Evolutionary conservation across 1,140 invertebrate genomes (phyloP).

Genomic region (Trigoniulus corallinus): DNA sequence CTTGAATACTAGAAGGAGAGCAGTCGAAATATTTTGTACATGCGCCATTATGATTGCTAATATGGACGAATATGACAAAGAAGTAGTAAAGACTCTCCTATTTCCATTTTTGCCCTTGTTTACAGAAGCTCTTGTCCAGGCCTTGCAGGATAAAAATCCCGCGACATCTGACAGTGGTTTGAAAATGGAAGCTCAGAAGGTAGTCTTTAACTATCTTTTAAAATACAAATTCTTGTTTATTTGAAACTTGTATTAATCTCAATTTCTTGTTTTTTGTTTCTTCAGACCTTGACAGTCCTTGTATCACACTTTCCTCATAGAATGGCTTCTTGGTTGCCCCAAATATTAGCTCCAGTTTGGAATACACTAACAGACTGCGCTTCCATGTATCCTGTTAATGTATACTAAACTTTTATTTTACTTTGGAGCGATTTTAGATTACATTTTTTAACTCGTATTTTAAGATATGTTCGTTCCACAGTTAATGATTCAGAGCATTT

Average conservation of each 20-base stretch:
- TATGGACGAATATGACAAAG: constrained; percentile 38
- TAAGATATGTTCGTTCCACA: constrained; percentile 37
- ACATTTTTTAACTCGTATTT: too few relatives aligned
- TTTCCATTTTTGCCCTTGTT: constrained; percentile 50
- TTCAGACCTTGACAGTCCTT: constrained; percentile 38
- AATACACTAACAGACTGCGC: constrained; percentile 48
- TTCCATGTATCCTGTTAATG: constrained; percentile 30
- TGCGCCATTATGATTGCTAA: constrained; percentile 37
- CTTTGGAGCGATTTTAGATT: not conserved
- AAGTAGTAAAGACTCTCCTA: constrained; percentile 37
- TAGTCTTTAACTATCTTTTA: constrained; percentile 15
- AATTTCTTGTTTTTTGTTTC: too few relatives aligned
- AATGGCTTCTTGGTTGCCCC: constrained; percentile 41
- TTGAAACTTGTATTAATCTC: too few relatives aligned
- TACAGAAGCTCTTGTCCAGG: constrained; percentile 47
- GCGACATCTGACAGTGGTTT: constrained; percentile 43
- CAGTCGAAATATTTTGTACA: constrained; percentile 47
- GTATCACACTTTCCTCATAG: constrained; percentile 46
- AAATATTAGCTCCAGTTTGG: constrained; percentile 53
- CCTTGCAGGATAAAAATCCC: constrained; percentile 39
- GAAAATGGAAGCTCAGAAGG: constrained; percentile 53
- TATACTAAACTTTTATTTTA: not conserved
- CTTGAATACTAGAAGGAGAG: constrained; percentile 40
- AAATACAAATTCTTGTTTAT: not conserved
- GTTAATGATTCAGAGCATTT: constrained; percentile 37